Evolutionary conservation across 2,797 vertebrate genomes (phyloP), one percentile per base, ranked within the genome.

Genomic region (Hapalemur alaotrensis): DNA sequence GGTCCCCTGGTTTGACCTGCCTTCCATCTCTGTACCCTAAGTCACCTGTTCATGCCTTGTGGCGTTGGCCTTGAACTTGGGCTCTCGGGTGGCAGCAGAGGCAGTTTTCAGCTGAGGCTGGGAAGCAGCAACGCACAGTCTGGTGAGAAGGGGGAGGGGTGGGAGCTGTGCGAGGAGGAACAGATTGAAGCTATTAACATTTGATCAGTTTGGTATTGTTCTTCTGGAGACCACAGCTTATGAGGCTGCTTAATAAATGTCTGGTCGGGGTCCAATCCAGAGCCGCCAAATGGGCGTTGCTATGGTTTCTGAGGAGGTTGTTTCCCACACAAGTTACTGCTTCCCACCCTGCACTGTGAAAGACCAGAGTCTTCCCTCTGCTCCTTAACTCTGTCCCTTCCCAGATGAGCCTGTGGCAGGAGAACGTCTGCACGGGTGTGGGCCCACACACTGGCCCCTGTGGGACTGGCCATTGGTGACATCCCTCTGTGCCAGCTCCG

Each of bases 141-240:
- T 79, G 92, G 59, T 86, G 96, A 95, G 97, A 94, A 94, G 94
- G 96, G 98, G 98, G 97, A 96, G 97, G 98, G 95, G 96, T 85
- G 57, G 89, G 98, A 96, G 98, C 92, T 97, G 95, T 97, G 97
- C 88, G 94, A 97, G 97, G 97, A 97, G 97, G 97, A 98, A 98
- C 98, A 99, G 98, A 98, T 98, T 99, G 98, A 99, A 99, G 96
- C 98, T 98, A 99, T 99, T 99, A 99, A 98, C 98, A 98, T 98
- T 98, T 98, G 97, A 98, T 98, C 98, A 98, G 97, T 98, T 98
- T 98, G 96, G 97, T 98, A 99, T 99, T 99, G 98, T 99, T 99
- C 98, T 98, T 98, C 98, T 98, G 98, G 97, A 98, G 98, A 98
- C 98, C 93, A 76, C 98, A 99, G 98, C 98, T 98, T 98, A 98